Base-by-base conservation (phyloP, 2,888 invertebrate genomes). In the Kuschelorhynchus macadamiae region DNA sequence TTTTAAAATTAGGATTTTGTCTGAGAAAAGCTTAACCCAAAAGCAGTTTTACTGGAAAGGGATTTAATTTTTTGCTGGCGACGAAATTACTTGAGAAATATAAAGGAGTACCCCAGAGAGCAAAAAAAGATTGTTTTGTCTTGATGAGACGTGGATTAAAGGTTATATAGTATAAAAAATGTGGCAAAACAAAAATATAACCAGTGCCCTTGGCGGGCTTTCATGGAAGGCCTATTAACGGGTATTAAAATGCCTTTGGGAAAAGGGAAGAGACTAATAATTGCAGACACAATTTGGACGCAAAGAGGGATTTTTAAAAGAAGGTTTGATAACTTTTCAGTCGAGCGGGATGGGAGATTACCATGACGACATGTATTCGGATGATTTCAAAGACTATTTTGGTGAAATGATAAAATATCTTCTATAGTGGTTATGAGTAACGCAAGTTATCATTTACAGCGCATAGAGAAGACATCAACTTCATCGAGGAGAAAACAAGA, bases 341-440 rank as follows among this genome's bases (percentile, higher is more conserved):
- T 17, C 44, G 17, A 5, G 25, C 25, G 4, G 7, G 25, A 25
- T 25, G 3, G 25, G 25, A 25, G 25, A 25, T 25, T 25, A 25
- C 55, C 55, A 55, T 33, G 41, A 55, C 11, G 55, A 55, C 55
- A 55, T 55, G 36, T 39, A 55, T 55, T 55, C 55, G 55, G 41
- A 39, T 55, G 55, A 39, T 55, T 36, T 39, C 16, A 11, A 49
- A 49, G 55, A 55, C 55, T 55, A 55, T 39, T 55, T 55, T 55
- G 55, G 55, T 36, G 41, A 55, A 25, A 25, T 25, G 25, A 25
- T 25, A 25, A 5, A 5, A 39, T 3, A 39, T 33, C 9, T 16
- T 18, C 17, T 4, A 16, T 16, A 16, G 25, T 25, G 25, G 25
- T 25, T 5, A 7, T 25, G 25, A 7, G 7, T 25, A 25, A 25